A percentile compares a stretch with the other conserved stretches of the same genome.
Evolutionary conservation across 1,140 invertebrate genomes (phyloP).

Genomic region (Caerostris darwini): DNA sequence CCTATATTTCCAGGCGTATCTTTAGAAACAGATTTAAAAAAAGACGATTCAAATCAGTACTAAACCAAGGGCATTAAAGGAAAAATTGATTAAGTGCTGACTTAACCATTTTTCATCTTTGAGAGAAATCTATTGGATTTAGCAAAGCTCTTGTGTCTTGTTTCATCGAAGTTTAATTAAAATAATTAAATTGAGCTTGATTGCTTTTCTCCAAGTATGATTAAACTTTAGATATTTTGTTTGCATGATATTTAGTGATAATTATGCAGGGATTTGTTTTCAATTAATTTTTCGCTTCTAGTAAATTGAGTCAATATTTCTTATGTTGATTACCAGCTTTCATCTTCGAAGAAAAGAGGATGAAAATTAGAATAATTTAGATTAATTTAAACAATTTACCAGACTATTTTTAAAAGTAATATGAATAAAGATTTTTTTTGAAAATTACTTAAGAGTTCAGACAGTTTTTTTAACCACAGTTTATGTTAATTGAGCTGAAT

Average conservation of each 20-base stretch:
- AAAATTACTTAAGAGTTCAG: no score
- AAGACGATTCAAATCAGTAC: no score
- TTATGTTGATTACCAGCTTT: slow-evolving; percentile 17
- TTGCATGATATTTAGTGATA: slow-evolving; percentile 7
- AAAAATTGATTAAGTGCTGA: not conserved
- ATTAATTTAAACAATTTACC: slow-evolving; percentile 7
- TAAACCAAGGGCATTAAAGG: not conserved
- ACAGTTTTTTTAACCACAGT: no score
- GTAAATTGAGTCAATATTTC: slow-evolving; percentile 31
- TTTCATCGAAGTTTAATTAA: not conserved
- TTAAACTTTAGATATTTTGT: slow-evolving; percentile 29
- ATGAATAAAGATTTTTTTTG: not conserved
- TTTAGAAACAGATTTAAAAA: no score
- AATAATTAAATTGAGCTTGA: slow-evolving; percentile 40
- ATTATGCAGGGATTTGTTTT: slow-evolving; percentile 40
- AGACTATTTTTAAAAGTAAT: not conserved
- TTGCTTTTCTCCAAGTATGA: slow-evolving; percentile 20
- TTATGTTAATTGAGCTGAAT: no score
- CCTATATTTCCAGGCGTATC: no score
- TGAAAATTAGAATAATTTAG: not conserved
- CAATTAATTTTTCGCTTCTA: slow-evolving; percentile 21
- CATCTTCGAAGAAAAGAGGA: not conserved
- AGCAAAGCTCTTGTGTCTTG: not conserved
- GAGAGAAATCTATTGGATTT: slow-evolving; percentile 8
- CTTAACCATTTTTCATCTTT: not conserved